phyloP scores from a whole-genome alignment of 2,797 vertebrate species.

The Lerista edwardsae region DNA sequence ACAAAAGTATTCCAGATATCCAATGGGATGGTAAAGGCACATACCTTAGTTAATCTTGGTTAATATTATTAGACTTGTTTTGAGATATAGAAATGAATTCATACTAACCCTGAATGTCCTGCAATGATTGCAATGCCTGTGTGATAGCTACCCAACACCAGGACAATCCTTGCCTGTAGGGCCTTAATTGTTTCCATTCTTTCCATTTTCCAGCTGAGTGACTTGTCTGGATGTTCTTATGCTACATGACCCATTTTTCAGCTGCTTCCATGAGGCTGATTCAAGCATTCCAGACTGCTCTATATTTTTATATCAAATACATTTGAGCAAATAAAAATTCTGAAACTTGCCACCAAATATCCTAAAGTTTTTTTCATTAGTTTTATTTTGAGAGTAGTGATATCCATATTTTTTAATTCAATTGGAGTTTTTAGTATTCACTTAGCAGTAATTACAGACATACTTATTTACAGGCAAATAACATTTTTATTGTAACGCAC shows the following conservation, averaged over 20 bases:
- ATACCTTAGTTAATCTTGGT: not conserved
- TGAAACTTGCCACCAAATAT: not conserved
- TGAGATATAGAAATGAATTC: slow-evolving; percentile 6
- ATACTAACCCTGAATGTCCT: slow-evolving; percentile 27
- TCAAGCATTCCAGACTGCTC: not conserved
- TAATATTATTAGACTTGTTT: slow-evolving; percentile 7
- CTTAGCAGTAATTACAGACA: not conserved
- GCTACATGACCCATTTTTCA: not conserved
- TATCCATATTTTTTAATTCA: not conserved
- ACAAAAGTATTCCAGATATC: not conserved
- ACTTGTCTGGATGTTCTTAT: not conserved
- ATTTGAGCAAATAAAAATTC: not conserved
- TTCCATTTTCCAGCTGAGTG: not conserved
- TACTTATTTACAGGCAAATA: not conserved
- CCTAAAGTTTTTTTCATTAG: not conserved
- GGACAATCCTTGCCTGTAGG: slow-evolving; percentile 15
- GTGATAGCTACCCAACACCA: not conserved
- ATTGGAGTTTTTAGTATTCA: not conserved
- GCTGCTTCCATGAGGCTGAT: not conserved
- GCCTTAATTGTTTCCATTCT: slow-evolving; percentile 3
- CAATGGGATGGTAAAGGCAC: not conserved
- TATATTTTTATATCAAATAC: not conserved
- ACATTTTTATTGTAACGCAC: not conserved
- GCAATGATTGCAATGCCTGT: slow-evolving; percentile 19
- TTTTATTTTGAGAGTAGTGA: not conserved